Percentiles rank a stretch among this genome's conserved stretches.
Evolutionary conservation across 2,113 vertebrate species (phyloP).

Genomic region (Lamprotornis superbus): DNA sequence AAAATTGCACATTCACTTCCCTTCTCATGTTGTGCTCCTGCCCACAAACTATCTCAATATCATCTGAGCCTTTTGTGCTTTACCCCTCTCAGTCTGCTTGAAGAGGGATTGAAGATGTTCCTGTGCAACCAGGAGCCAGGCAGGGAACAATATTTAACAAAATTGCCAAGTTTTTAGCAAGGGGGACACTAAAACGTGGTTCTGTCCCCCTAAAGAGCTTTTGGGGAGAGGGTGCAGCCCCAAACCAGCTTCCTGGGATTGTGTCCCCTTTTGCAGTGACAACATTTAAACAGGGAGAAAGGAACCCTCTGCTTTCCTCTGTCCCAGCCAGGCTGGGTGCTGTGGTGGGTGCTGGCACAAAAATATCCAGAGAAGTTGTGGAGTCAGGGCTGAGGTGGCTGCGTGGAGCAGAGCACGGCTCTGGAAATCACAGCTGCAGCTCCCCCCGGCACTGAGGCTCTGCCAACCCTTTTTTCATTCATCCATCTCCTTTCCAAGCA

Average conservation of each 20-base stretch:
- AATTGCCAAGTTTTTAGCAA: background rate
- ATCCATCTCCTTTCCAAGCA: background rate
- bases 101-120: background rate
- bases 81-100: background rate
- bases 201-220: fast-evolving
- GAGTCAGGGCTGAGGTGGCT: background rate
- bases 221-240: background rate
- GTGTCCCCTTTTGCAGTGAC: background rate
- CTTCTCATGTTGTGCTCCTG: background rate
- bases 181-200: fast-evolving
- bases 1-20: background rate
- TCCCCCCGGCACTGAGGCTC: background rate
- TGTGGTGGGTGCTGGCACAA: fast-evolving
- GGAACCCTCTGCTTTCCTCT: background rate
- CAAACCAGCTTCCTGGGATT: background rate
- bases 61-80: background rate
- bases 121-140: background rate
- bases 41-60: background rate
- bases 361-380: fast-evolving
- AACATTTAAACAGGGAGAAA: fast-evolving
- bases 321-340: background rate
- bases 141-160: background rate
- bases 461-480: background rate
- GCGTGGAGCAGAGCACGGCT: background rate
- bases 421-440: background rate